Conservation (phyloP, 2,888 invertebrate genomes). For the Acanthosoma haemorrhoidale region DNA sequence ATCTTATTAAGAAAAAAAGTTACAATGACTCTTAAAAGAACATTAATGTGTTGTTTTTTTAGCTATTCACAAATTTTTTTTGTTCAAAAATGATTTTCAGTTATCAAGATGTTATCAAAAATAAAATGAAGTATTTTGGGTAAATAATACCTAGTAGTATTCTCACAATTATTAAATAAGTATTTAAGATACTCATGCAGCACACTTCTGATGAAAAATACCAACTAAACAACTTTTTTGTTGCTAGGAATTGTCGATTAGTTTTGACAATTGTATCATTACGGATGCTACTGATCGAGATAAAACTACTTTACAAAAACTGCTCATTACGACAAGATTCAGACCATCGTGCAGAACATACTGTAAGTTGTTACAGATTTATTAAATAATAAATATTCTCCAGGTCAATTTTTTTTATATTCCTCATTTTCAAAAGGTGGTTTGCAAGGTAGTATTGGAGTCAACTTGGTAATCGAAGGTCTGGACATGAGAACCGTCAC, state of each 20-base stretch:
- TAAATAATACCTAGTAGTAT: too few species aligned
- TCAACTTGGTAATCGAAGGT: constrained; percentile 60
- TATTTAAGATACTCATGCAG: too few species aligned
- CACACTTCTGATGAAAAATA: too few species aligned
- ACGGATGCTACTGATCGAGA: constrained; percentile 36
- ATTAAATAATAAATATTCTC: neutral
- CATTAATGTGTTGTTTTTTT: too few species aligned
- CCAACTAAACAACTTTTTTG: neutral
- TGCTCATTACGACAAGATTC: constrained; percentile 32
- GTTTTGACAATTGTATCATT: constrained; percentile 35
- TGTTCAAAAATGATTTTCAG: too few species aligned
- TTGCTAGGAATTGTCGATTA: constrained; percentile 35
- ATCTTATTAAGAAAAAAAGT: too few species aligned
- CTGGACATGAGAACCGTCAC: constrained; percentile 56
- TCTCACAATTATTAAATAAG: too few species aligned
- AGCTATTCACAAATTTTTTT: too few species aligned
- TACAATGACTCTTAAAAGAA: too few species aligned
- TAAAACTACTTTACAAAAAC: constrained; percentile 35
- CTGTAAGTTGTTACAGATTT: constrained; percentile 22
- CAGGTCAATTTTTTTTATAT: neutral
- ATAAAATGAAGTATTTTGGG: too few species aligned
- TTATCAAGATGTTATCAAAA: too few species aligned
- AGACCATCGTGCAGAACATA: constrained; percentile 21
- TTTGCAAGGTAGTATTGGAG: constrained; percentile 47
- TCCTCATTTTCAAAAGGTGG: constrained; percentile 29